These are phyloP conservation scores for Ostrea denselamellosa DNA, from an alignment of 1,140 invertebrate species.

Conservation along the genomic window DNA sequence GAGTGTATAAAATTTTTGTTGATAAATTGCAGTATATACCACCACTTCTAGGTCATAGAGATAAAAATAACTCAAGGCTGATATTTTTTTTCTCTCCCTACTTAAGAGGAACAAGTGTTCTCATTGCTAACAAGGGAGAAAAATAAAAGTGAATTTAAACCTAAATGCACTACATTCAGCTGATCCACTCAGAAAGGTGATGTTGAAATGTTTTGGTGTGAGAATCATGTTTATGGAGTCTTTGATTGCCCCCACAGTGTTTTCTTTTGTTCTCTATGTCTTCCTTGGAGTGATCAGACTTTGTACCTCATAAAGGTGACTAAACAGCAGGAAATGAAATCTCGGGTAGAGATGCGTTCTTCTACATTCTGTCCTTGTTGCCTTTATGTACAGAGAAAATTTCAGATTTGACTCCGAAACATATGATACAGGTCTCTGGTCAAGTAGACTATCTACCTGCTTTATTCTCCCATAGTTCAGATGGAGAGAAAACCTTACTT, in stretches of 20 bases:
- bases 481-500: too few species aligned
- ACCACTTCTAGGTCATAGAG: not conserved
- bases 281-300: not conserved
- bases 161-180: not conserved
- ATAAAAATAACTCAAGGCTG: slow-evolving; percentile 19
- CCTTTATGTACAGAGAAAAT: too few species aligned
- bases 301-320: not conserved
- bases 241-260: not conserved
- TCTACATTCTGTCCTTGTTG: too few species aligned
- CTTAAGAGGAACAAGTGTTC: slow-evolving; percentile 31
- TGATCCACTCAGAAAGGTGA: not conserved
- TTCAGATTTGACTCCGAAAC: too few species aligned
- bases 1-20: not conserved
- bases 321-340: not conserved
- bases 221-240: not conserved
- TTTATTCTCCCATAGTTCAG: too few species aligned
- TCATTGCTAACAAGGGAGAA: not conserved
- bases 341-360: too few species aligned
- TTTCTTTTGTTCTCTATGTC: not conserved
- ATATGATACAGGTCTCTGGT: too few species aligned
- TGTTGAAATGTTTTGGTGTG: not conserved
- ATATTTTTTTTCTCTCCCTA: not conserved
- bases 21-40: slow-evolving; percentile 31
- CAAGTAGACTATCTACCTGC: too few species aligned
- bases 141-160: not conserved